A percentile compares a stretch with the other conserved stretches of the same genome.
phyloP scores from a whole-genome alignment of 2,797 vertebrate genomes.

The Siniperca undulata region DNA sequence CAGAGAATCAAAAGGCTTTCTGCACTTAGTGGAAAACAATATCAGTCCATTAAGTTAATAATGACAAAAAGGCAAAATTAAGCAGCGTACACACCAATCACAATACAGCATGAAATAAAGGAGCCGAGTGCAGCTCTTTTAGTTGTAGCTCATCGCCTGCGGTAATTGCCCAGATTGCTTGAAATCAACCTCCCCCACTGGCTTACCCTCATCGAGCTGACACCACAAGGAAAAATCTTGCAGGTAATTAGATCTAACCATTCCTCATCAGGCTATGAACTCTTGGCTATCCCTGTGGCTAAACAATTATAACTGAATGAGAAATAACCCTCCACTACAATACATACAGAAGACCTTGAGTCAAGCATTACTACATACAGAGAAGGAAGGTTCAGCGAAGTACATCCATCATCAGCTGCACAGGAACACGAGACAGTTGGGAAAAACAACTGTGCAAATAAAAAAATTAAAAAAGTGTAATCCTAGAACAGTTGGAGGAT shows the following conservation, averaged over 20 bases:
- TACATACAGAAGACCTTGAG: constrained; percentile 18
- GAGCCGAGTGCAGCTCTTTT: constrained; percentile 57
- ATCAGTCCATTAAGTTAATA: constrained; percentile 62
- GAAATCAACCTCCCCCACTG: constrained; percentile 71
- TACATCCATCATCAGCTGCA: constrained; percentile 32
- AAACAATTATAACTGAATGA: constrained; percentile 63
- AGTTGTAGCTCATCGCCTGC: constrained; percentile 65
- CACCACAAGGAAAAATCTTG: constrained; percentile 67
- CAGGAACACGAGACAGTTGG: background rate
- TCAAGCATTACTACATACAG: constrained; percentile 9
- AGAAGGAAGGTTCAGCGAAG: constrained; percentile 5
- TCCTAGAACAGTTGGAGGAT: background rate
- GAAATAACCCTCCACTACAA: constrained; percentile 38
- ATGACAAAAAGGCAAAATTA: constrained; percentile 63
- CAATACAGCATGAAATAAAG: constrained; percentile 52
- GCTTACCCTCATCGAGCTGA: constrained; percentile 64
- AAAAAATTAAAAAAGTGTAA: constrained; percentile 6
- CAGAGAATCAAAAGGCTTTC: constrained; percentile 33
- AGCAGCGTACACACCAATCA: constrained; percentile 38
- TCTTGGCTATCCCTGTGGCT: constrained; percentile 61
- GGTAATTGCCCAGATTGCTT: constrained; percentile 78
- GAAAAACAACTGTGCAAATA: background rate
- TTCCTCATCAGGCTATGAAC: constrained; percentile 67
- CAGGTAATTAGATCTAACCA: constrained; percentile 75
- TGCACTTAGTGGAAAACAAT: constrained; percentile 39